Evolutionary conservation across 53 echinoderm and acorn worm species (phyloP), one percentile per base, ranked within the genome.

Genomic region (Mesocentrotus franciscanus): DNA sequence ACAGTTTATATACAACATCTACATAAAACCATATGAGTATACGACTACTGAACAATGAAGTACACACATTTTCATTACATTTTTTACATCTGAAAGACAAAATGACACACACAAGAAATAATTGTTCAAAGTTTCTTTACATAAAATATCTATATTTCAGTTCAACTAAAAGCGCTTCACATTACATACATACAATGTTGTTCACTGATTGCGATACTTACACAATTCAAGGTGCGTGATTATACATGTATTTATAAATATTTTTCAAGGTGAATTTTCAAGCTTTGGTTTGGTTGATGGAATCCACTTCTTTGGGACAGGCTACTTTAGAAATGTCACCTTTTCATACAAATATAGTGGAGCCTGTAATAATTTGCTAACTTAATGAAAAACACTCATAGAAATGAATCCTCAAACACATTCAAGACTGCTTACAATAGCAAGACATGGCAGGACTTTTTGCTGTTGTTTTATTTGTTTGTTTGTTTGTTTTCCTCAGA

Each of bases 31-130:
- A 64, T 18, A 64, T 11, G 17, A 64, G 20, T 18, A 10, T 18
- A 64, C 20, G 64, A 18, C 20, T 49, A 11, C 62, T 27, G 30
- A 11, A 72, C 72, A 72, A 72, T n/a, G 27, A 72, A 76, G 34
- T 71, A 5, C 18, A 20, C 6, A 15, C 6, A 87, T 27, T 15
- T 12, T 27, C 29, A 87, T 87, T 9, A 87, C 8, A 29, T 12
- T 87, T 87, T 20, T n/a, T n/a, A n/a, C 58, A 27, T 58, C 10
- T 87, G 87, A 87, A 87, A 58, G 87, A 87, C 87, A 18, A 81
- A 1, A 58, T 7, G 29, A n/a, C 13, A 58, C 10, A 15, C 22
- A 87, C 87, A 56, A 35, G 4, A 26, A 56, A 87, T 58, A 18
- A 18, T 64, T 64, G 5, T 18, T 49, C 6, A 64, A 64, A 64